Base-by-base conservation (phyloP, 2,888 invertebrate genomes). In the Drosophila meridionalis region DNA sequence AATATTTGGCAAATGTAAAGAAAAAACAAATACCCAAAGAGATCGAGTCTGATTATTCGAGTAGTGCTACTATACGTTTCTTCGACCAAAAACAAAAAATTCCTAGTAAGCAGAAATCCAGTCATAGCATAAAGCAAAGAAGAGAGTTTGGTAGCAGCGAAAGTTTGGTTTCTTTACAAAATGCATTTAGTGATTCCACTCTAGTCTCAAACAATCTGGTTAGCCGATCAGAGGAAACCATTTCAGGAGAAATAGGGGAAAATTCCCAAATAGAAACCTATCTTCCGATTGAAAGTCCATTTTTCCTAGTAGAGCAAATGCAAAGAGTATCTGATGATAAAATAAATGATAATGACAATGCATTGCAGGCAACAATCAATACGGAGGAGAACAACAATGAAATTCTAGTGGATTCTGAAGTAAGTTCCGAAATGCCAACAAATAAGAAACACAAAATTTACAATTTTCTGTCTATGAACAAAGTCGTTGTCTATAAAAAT, bases 401-500 rank as follows among this genome's bases (percentile, higher is more conserved):
- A 12, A 48, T 8, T 9, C 26, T 3, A 48, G 7, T 2, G 7
- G 11, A 2, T 14, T 20, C 2, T 8, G 34, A 11, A 6, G 20
- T 6, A 52, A 34, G 5, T 20, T 11, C 0, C 2, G 6, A 34
- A 34, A 8, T 30, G 30, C 7, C 14, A 48, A 2, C 9, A 5
- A 34, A n/a, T 4, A 14, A 14, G 6, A 20, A 12, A 11, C 45
- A 30, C 5, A 0, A 34, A 34, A 20, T 34, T 11, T n/a, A 5
- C 32, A n/a, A 2, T 0, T 52, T 52, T 12, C 1, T 20, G 7
- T 3, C 40, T 0, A 32, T 53, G 2, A 47, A 43, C 1, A 70
- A 26, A 32, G 26, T 6, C 11, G 48, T 69, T 30, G 11, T n/a
- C 1, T 70, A 70, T 28, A 40, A 38, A 2, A 70, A 70, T 61